phyloP scores from a whole-genome alignment of 2,113 vertebrate species.

The Perca fluviatilis region DNA sequence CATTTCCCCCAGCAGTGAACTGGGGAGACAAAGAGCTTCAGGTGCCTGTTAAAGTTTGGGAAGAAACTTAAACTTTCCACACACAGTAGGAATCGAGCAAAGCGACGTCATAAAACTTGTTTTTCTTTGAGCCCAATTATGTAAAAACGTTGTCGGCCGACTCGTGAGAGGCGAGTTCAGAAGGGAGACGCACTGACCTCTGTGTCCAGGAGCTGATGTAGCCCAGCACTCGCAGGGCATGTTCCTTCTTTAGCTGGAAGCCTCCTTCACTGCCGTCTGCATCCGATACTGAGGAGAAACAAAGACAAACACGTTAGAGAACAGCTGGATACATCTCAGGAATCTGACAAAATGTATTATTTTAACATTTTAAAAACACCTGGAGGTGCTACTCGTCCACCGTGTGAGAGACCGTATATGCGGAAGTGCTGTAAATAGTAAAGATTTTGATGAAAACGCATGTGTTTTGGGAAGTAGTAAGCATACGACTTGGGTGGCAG shows the following conservation, averaged over 20 bases:
- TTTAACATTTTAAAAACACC: not conserved
- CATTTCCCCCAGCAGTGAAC: no score
- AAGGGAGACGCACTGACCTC: conserved; percentile 85
- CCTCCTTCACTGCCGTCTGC: conserved; percentile 95
- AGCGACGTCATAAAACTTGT: no score
- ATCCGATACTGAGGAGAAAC: conserved; percentile 91
- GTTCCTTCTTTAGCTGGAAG: conserved; percentile 98
- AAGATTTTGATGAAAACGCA: no score
- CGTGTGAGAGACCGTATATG: no score
- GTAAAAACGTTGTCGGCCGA: not conserved
- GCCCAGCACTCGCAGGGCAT: conserved; percentile 97
- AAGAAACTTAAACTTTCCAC: not conserved
- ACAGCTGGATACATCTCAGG: not conserved
- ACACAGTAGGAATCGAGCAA: not conserved
- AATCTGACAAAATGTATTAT: accelerated
- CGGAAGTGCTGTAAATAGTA: no score
- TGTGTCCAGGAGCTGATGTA: conserved; percentile 99
- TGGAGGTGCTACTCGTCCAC: no score
- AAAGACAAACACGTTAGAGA: not conserved
- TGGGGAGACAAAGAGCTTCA: not conserved
- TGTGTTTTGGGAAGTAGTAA: no score
- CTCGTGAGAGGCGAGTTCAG: not conserved
- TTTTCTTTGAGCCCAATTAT: not conserved
- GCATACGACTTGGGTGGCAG: no score
- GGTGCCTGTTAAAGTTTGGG: not conserved